Evolutionary conservation across 2,113 vertebrate genomes (phyloP), one percentile per base, ranked within the genome.

Genomic region (Chelonoidis abingdonii): DNA sequence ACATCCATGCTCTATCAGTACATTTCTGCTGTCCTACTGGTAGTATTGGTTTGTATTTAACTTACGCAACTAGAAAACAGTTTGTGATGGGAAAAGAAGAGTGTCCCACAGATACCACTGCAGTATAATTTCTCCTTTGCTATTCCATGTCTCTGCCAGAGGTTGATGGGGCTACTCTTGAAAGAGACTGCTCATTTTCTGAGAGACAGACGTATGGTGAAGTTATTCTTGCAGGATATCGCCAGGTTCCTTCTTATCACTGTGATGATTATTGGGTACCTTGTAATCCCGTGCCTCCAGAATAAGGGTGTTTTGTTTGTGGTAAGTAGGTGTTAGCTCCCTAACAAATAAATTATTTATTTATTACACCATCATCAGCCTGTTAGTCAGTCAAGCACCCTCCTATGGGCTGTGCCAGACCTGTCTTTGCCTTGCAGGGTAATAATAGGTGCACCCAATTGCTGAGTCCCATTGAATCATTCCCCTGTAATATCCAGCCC

Each of bases 1-100:
- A 24, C 52, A 78, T 49, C 83, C 52, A 22, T 25, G 22, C 72
- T 76, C 38, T 25, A 5, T 44, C 10, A 76, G 41, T 44, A 44
- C 22, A 76, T 76, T 86, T 89, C 38, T 91, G 1, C 2, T 80
- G 3, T 92, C 84, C 19, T 8, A 85, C 87, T 38, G 31, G 44
- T 7, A 80, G 44, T 85, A 83, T 92, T 87, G 53, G 65, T 27
- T 88, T 9, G 84, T 44, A 88, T 90, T 95, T 94, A 94, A 80
- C 19, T 88, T 49, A 86, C 78, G n/a, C 44, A 89, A 87, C 92
- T 4, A 91, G 47, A 93, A 75, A 81, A 72, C 53, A 56, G 72
- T 91, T 87, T 83, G 17, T 89, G 54, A 38, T 22, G n/a, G 53
- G 47, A 87, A 85, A 84, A 76, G 56, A 92, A 8, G 6, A n/a